phyloP scores from a whole-genome alignment of 2,888 invertebrate species.

The Scaptomyza polygonia region DNA sequence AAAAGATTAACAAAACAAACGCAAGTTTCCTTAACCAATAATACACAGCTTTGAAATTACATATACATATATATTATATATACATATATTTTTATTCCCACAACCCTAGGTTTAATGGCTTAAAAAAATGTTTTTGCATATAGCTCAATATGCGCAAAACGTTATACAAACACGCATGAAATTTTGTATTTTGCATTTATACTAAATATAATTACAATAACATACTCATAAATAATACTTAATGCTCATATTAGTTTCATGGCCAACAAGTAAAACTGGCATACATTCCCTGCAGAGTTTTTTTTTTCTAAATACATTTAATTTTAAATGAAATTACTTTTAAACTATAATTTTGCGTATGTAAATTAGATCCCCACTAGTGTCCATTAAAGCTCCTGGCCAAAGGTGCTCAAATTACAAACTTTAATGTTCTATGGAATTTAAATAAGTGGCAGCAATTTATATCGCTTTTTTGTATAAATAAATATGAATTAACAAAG shows the following conservation, averaged over 20 bases:
- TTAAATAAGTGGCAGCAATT: background rate
- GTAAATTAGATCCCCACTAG: background rate
- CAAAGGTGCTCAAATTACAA: background rate
- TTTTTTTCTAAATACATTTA: constrained; percentile 13
- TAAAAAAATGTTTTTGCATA: constrained; percentile 30
- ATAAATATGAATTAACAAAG: background rate
- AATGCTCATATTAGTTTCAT: constrained; percentile 39
- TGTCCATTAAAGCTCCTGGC: background rate
- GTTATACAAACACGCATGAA: constrained; percentile 45
- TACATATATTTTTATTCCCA: constrained; percentile 23
- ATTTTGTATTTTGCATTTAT: constrained; percentile 63
- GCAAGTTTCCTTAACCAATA: constrained; percentile 57
- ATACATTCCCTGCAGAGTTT: constrained; percentile 47
- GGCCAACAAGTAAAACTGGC: constrained; percentile 15
- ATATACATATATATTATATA: constrained; percentile 24
- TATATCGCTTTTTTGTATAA: background rate
- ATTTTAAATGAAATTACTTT: constrained; percentile 34
- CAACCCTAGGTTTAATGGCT: constrained; percentile 29
- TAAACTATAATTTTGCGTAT: constrained; percentile 15
- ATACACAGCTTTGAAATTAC: constrained; percentile 37
- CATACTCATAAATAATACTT: constrained; percentile 26
- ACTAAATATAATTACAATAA: constrained; percentile 56
- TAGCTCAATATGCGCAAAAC: constrained; percentile 38
- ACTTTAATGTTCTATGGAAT: constrained; percentile 1
- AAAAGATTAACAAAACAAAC: constrained; percentile 23